These are phyloP conservation scores for Dendrophyllia cribrosa DNA, from an alignment of 64 coral and sea anemone genomes.

Conservation along the genomic window DNA sequence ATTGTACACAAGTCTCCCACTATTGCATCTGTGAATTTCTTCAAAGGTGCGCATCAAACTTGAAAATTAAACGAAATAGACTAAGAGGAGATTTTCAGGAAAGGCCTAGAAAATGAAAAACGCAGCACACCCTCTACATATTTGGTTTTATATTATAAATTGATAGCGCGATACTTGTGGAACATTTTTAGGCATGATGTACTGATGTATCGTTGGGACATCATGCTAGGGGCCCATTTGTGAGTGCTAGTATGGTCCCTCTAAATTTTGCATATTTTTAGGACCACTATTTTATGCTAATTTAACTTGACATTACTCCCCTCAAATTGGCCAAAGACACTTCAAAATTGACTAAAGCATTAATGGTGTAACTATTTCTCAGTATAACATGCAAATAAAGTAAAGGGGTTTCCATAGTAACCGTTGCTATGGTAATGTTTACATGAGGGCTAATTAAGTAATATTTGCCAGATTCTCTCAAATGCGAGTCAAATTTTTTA, in stretches of 20 bases:
- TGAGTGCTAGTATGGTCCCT: background rate
- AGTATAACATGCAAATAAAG: background rate
- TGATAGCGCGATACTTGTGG: background rate
- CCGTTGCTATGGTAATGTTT: background rate
- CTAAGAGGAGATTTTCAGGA: constrained; percentile 11
- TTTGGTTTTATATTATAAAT: background rate
- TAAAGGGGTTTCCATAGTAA: background rate
- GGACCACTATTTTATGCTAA: no score
- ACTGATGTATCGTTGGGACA: background rate
- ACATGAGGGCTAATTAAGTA: background rate
- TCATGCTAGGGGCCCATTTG: background rate
- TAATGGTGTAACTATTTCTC: background rate
- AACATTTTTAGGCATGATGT: constrained; percentile 3
- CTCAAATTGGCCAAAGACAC: background rate
- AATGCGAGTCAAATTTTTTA: no score
- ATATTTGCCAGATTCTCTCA: no score
- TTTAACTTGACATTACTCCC: background rate
- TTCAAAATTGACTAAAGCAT: background rate
- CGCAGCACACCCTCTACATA: background rate
- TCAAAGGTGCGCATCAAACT: constrained; percentile 12
- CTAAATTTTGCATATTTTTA: background rate
- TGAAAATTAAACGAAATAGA: constrained; percentile 10
- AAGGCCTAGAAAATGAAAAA: no score
- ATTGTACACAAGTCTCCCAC: background rate
- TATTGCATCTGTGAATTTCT: constrained; percentile 18